Percentiles rank a stretch among this genome's conserved stretches.
Conservation (phyloP, 1,140 invertebrate species). For the Venturia canescens region DNA sequence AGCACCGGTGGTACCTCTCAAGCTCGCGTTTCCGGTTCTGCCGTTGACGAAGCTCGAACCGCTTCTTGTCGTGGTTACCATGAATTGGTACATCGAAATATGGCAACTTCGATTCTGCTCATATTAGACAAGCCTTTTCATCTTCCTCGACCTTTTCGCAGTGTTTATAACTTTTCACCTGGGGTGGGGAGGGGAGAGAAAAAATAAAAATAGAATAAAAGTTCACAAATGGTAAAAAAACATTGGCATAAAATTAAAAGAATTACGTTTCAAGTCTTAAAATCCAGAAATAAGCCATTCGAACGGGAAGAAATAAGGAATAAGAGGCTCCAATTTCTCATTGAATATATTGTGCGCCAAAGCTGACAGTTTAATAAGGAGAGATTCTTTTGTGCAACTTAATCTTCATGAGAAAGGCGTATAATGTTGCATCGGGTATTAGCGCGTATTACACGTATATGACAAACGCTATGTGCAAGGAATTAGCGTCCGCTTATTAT, state of each 20-base stretch:
- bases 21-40: not conserved
- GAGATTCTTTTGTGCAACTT: not conserved
- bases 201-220: too few relatives aligned
- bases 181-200: not conserved
- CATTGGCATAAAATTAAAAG: too few relatives aligned
- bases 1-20: not conserved
- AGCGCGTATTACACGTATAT: not conserved
- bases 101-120: not conserved
- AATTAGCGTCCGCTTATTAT: not conserved
- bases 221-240: too few relatives aligned
- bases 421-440: not conserved
- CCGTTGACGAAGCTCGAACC: constrained; percentile 16
- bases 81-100: constrained; percentile 50
- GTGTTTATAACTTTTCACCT: not conserved
- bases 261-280: too few relatives aligned
- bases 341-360: not conserved
- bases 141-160: not conserved
- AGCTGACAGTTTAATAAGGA: not conserved
- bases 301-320: not conserved
- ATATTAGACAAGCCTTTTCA: not conserved
- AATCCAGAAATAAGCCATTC: too few relatives aligned
- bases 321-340: not conserved
- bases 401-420: not conserved
- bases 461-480: not conserved
- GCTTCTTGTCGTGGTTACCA: constrained; percentile 40